These are phyloP conservation scores for Andrena dorsata DNA, from an alignment of 2,888 invertebrate species.

Conservation along the genomic window DNA sequence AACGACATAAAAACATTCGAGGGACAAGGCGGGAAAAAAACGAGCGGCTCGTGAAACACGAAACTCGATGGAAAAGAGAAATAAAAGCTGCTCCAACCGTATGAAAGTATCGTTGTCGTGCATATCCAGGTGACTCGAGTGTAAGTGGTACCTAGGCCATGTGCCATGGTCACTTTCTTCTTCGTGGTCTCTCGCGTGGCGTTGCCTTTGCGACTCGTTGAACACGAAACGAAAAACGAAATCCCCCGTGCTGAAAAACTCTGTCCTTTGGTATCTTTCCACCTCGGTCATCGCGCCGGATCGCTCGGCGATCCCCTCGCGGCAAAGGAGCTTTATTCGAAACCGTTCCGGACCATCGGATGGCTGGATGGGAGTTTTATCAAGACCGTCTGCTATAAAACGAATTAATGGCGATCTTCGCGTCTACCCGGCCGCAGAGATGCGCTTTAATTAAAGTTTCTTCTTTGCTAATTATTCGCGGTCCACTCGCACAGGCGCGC, in stretches of 20 bases:
- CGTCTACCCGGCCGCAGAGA: background rate
- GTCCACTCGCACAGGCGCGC: background rate
- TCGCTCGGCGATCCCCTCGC: no score
- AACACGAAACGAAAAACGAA: constrained; percentile 46
- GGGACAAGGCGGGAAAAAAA: constrained; percentile 23
- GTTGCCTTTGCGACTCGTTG: constrained; percentile 49
- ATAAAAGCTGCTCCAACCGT: constrained; percentile 41
- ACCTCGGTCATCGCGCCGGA: no score
- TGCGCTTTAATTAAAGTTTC: constrained; percentile 14
- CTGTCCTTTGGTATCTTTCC: background rate
- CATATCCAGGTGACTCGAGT: constrained; percentile 48
- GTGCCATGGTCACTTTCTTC: constrained; percentile 73
- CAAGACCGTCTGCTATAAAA: background rate
- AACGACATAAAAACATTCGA: constrained; percentile 1
- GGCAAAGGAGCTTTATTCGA: no score
- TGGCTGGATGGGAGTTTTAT: background rate
- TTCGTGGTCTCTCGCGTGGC: constrained; percentile 64
- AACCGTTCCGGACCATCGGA: no score
- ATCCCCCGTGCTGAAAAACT: constrained; percentile 1
- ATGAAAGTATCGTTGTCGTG: constrained; percentile 61
- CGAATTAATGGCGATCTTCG: background rate
- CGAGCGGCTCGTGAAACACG: constrained; percentile 47
- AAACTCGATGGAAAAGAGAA: constrained; percentile 24
- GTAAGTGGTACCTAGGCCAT: constrained; percentile 66
- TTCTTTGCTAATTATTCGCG: constrained; percentile 24